Evolutionary conservation across 2,888 invertebrate species (phyloP).

Genomic region (Parasteatoda lunata): DNA sequence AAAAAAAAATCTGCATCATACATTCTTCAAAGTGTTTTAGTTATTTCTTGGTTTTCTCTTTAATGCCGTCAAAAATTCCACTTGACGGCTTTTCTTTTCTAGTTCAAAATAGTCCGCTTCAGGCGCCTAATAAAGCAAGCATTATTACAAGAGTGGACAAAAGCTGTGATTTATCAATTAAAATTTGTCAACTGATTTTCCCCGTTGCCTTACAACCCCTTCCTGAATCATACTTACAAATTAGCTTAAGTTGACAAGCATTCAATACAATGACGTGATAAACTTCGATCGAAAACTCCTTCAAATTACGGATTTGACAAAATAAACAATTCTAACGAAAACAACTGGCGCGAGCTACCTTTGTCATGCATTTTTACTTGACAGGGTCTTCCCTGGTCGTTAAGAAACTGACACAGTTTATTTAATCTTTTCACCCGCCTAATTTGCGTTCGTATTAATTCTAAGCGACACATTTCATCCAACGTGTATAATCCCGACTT

Average conservation of each 20-base stretch:
- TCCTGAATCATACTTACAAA: not conserved
- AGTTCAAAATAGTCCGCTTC: too few relatives aligned
- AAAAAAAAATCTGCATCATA: too few relatives aligned
- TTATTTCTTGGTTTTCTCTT: too few relatives aligned
- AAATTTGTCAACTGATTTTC: not conserved
- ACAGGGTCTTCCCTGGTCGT: not conserved
- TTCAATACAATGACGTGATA: not conserved
- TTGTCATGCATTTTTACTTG: not conserved
- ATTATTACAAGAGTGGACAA: not conserved
- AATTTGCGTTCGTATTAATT: conserved; percentile 1
- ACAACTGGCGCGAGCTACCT: not conserved
- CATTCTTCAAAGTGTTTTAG: too few relatives aligned
- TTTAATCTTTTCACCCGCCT: not conserved
- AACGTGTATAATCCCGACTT: too few relatives aligned
- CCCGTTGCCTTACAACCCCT: not conserved
- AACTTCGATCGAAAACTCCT: not conserved
- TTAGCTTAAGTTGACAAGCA: not conserved
- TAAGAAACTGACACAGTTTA: conserved; percentile 5
- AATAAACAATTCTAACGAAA: not conserved
- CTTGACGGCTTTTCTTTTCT: too few relatives aligned
- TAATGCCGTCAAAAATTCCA: too few relatives aligned
- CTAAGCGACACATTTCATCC: conserved; percentile 5
- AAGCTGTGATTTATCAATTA: not conserved
- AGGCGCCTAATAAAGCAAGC: not conserved
- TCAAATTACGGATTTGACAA: not conserved